Conservation (phyloP, 2,888 invertebrate genomes). For the Drosophila putrida region DNA sequence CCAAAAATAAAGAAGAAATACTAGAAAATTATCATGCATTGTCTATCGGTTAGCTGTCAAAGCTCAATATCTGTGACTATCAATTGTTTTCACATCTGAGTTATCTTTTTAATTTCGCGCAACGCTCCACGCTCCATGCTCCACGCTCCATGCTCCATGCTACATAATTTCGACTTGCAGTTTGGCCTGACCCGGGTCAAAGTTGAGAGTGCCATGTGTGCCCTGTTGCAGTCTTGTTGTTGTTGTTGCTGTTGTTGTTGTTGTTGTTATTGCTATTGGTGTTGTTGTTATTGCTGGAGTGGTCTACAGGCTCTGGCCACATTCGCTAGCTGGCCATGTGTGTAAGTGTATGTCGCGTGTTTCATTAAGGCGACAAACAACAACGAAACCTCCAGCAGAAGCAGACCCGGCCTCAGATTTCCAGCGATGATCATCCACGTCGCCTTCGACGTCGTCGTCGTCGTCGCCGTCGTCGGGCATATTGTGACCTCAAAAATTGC, state of each 20-base stretch:
- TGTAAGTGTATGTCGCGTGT: constrained; percentile 78
- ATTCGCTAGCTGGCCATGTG: constrained; percentile 44
- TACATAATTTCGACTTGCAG: constrained; percentile 70
- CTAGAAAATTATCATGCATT: constrained; percentile 69
- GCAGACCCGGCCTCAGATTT: constrained; percentile 69
- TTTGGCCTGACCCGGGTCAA: constrained; percentile 77
- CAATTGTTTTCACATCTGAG: constrained; percentile 82
- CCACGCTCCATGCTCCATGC: constrained; percentile 48
- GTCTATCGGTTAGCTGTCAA: constrained; percentile 78
- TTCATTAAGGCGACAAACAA: constrained; percentile 82
- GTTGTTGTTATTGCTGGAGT: constrained; percentile 31
- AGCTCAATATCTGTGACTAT: constrained; percentile 80
- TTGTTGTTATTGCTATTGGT: constrained; percentile 6
- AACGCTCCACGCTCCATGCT: constrained; percentile 23
- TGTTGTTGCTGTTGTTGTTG: constrained; percentile 13
- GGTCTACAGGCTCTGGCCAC: constrained; percentile 40
- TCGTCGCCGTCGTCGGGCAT: constrained; percentile 57
- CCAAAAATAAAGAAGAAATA: constrained; percentile 21
- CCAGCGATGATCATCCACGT: constrained; percentile 74
- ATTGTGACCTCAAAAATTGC: constrained; percentile 80
- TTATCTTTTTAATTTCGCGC: constrained; percentile 82
- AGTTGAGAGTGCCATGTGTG: constrained; percentile 71
- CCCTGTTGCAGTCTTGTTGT: constrained; percentile 27
- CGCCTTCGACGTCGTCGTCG: constrained; percentile 42
- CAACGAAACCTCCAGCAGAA: constrained; percentile 61